Evolutionary conservation across 2,797 vertebrate genomes (phyloP), one percentile per base, ranked within the genome.

Genomic region (Xenopus petersii): DNA sequence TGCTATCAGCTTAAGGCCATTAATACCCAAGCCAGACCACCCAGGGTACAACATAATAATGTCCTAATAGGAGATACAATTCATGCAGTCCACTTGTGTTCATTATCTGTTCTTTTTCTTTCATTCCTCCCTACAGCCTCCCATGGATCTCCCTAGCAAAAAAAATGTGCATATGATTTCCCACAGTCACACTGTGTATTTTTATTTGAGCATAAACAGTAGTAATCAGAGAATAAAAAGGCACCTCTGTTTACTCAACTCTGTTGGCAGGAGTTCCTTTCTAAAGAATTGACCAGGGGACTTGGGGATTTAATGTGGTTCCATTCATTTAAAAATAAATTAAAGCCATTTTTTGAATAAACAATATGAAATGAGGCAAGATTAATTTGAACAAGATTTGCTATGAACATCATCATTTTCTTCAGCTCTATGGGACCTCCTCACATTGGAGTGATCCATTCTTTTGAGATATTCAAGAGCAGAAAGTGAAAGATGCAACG

Each of bases 191-290:
- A 48, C 1, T 5, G 46, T 70, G 17, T 60, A 3, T 36, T 70
- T 47, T 42, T 48, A 17, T 47, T 47, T 16, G 36, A 69, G 17
- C 36, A 42, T 69, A n/a, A 60, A 46, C 56, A 48, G 36, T 60
- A 10, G n/a, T 24, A 70, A 36, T 24, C 4, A 26, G 7, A 33
- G 46, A 60, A 56, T 24, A 26, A 15, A 54, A 46, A 60, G 55
- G 42, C 56, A 33, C 56, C 68, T 47, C 68, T 70, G 55, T 55
- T 70, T 69, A n/a, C 42, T 30, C 26, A 51, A 58, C 58, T n/a
- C 12, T 24, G 6, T 26, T 60, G 33, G 24, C 56, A 46, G 36
- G 11, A 33, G 1, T 30, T 16, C 21, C 8, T 26, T 47, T 24
- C 47, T 70, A 33, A 70, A 21, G 36, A 70, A 70, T 48, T 17